These are phyloP conservation scores for Spea multiplicata DNA, from an alignment of 2,113 vertebrate genomes.

Conservation along the genomic window DNA sequence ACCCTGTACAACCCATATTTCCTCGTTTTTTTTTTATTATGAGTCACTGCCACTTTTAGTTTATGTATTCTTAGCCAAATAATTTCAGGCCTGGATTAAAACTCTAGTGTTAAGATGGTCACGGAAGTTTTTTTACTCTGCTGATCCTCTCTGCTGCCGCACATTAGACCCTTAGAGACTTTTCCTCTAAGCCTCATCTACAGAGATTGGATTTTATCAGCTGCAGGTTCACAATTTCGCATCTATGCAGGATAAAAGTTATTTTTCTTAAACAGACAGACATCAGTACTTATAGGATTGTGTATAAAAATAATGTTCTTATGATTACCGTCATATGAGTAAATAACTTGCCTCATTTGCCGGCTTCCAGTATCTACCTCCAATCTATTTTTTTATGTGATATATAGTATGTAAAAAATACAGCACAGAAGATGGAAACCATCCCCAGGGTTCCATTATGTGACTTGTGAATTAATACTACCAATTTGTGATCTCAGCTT, in stretches of 20 bases:
- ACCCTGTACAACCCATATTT: too few relatives aligned
- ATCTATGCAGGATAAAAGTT: conserved; percentile 8
- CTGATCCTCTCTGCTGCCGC: too few relatives aligned
- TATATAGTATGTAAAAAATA: conserved; percentile 13
- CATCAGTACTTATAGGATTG: conserved; percentile 10
- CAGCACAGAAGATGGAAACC: conserved; percentile 15
- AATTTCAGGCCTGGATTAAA: too few relatives aligned
- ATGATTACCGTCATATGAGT: background rate
- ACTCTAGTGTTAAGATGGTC: too few relatives aligned
- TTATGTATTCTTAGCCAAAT: too few relatives aligned
- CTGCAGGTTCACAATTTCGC: background rate
- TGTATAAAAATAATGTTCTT: conserved; percentile 19
- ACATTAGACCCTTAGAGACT: too few relatives aligned
- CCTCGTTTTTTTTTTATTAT: too few relatives aligned
- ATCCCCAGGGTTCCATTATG: conserved; percentile 33
- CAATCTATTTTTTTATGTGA: background rate
- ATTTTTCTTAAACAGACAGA: conserved; percentile 2
- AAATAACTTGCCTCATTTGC: conserved; percentile 19
- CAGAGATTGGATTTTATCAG: too few relatives aligned
- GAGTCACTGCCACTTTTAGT: too few relatives aligned
- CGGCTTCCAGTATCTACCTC: conserved; percentile 3
- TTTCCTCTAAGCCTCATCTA: too few relatives aligned
- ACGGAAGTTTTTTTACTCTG: too few relatives aligned
- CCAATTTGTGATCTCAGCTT: conserved; percentile 25
- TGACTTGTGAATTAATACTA: conserved; percentile 34